Conservation (phyloP, 2,797 vertebrate species). For the Carcharodon carcharias region DNA sequence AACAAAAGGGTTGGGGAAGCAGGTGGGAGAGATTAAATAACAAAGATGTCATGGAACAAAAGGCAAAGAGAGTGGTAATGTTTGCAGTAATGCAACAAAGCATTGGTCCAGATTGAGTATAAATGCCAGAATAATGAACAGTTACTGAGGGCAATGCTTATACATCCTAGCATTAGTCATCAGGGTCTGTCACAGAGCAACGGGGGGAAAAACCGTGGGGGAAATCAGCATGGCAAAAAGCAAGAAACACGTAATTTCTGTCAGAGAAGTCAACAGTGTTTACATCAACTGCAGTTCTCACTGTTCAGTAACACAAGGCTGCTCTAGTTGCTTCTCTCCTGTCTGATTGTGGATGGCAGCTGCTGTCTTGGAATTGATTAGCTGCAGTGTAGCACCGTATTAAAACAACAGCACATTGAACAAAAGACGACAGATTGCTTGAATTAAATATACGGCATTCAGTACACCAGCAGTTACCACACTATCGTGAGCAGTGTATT, state of each 20-base stretch:
- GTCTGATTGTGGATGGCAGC: neutral
- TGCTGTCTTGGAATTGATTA: neutral
- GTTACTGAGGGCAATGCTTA: neutral
- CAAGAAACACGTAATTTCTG: neutral
- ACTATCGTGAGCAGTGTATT: neutral
- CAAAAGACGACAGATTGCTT: conserved; percentile 27
- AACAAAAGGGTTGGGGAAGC: too few relatives aligned
- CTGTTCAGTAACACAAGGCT: neutral
- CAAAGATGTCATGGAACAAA: too few relatives aligned
- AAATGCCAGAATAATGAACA: too few relatives aligned
- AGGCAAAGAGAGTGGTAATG: too few relatives aligned
- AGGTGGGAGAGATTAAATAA: too few relatives aligned
- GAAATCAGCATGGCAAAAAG: neutral
- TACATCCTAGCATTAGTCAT: neutral
- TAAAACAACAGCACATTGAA: neutral
- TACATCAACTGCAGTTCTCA: neutral
- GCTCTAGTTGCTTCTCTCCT: neutral
- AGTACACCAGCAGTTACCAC: neutral
- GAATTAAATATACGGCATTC: neutral
- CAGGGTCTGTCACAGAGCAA: neutral
- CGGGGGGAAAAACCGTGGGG: neutral
- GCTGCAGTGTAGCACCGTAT: neutral
- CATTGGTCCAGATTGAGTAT: too few relatives aligned
- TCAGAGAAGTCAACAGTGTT: neutral
- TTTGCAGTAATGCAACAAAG: too few relatives aligned